Conservation (phyloP, 2,113 vertebrate species). For the Microcebus ravelobensis region DNA sequence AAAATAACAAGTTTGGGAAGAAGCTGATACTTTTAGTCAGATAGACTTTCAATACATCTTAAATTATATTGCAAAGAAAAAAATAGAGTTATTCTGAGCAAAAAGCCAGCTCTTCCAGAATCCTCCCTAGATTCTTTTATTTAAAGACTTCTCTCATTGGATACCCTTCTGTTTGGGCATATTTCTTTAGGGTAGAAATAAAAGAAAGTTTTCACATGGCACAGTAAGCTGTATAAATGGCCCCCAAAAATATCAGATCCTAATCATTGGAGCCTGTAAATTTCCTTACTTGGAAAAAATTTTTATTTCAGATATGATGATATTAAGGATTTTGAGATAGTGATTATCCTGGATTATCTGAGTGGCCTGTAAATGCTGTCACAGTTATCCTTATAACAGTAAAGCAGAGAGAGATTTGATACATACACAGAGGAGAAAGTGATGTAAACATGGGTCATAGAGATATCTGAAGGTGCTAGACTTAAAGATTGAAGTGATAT, state of each 20-base stretch:
- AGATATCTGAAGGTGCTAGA: background rate
- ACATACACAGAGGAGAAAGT: background rate
- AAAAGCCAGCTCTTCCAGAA: background rate
- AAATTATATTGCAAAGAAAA: background rate
- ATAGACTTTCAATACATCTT: background rate
- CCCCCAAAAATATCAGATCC: too few species aligned
- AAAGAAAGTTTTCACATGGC: background rate
- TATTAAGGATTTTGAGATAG: background rate
- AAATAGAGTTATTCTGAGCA: background rate
- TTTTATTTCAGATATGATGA: background rate
- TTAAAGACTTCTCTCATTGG: background rate
- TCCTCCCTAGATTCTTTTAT: background rate
- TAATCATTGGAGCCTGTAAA: background rate
- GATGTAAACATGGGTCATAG: background rate
- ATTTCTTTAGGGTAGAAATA: background rate
- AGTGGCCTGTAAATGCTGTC: background rate
- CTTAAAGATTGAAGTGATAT: background rate
- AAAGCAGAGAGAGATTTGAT: background rate
- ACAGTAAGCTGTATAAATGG: background rate
- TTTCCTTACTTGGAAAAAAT: background rate
- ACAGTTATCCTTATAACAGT: background rate
- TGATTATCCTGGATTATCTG: background rate
- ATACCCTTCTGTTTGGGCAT: background rate
- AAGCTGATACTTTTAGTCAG: background rate
- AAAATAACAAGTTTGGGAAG: background rate